Percentiles rank a stretch among this genome's conserved stretches.
phyloP scores from a whole-genome alignment of 2,113 vertebrate species.

The Cyanoderma ruficeps region DNA sequence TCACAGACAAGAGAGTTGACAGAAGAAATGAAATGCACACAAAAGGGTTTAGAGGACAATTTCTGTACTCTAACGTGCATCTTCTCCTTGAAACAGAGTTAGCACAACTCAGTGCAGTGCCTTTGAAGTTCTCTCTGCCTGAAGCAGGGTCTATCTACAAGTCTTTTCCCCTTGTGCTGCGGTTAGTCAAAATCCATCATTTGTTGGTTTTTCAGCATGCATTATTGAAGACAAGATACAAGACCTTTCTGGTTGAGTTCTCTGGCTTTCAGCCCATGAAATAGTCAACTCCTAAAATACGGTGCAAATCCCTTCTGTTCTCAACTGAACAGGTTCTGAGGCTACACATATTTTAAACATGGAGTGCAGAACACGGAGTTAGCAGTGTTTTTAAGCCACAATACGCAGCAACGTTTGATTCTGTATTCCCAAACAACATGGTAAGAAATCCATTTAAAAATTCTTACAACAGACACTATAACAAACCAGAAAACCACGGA shows the following conservation, averaged over 20 bases:
- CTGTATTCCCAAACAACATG: neutral
- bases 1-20: neutral
- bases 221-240: conserved; percentile 10
- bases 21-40: neutral
- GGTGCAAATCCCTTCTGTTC: neutral
- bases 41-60: neutral
- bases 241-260: conserved; percentile 14
- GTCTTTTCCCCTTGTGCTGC: neutral
- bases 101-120: neutral
- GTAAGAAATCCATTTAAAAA: neutral
- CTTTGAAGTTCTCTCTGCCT: neutral
- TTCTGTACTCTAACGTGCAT: neutral
- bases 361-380: neutral
- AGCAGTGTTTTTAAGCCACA: neutral
- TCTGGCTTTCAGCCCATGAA: conserved; percentile 15
- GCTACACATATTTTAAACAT: neutral
- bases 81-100: neutral
- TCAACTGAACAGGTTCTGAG: neutral
- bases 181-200: neutral
- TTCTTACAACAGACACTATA: neutral
- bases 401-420: neutral
- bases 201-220: neutral
- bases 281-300: neutral
- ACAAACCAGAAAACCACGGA: neutral
- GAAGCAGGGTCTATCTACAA: neutral